These are phyloP conservation scores for Geococcyx californianus DNA, from an alignment of 2,113 vertebrate genomes.

Conservation along the genomic window DNA sequence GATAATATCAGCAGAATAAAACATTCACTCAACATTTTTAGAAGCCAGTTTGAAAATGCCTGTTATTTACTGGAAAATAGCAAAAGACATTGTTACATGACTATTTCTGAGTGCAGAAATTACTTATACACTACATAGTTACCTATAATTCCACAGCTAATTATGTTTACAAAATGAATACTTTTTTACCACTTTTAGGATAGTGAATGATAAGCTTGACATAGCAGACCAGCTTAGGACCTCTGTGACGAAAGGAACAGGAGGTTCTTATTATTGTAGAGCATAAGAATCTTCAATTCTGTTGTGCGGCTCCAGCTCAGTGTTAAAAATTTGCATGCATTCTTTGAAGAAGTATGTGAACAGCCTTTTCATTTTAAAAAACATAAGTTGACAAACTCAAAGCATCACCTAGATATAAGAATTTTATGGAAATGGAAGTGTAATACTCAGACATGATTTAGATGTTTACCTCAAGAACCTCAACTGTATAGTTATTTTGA, in stretches of 20 bases:
- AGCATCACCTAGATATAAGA: background rate
- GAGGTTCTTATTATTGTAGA: background rate
- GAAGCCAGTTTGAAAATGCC: background rate
- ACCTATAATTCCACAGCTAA: background rate
- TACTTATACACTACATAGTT: background rate
- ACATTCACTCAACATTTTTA: background rate
- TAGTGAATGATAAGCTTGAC: fast-evolving
- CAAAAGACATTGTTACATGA: background rate
- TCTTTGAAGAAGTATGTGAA: background rate
- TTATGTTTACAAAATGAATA: background rate
- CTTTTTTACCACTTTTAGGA: background rate
- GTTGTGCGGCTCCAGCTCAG: background rate
- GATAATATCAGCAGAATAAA: background rate
- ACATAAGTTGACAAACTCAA: background rate
- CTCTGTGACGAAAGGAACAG: background rate
- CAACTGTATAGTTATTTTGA: background rate
- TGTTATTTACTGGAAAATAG: background rate
- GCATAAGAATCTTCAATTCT: background rate
- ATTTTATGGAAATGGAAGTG: background rate
- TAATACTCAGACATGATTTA: background rate
- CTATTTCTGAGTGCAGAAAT: background rate
- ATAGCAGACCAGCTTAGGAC: background rate
- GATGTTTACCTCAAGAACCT: background rate
- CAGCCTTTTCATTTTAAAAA: background rate
- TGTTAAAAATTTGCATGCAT: background rate